Conservation (phyloP, 2,888 invertebrate genomes). For the Ophraella communa region DNA sequence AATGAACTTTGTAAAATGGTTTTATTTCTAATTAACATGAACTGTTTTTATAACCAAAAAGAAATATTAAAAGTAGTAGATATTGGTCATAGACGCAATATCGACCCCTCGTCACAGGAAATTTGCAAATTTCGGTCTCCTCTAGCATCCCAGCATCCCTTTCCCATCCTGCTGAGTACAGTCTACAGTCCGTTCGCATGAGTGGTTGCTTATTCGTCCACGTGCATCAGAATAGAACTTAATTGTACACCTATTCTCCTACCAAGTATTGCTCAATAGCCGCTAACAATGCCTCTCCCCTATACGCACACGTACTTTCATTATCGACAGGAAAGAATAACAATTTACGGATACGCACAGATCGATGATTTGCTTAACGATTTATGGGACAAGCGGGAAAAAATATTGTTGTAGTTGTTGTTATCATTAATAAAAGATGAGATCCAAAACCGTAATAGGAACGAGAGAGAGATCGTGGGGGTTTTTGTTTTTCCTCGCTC, state of each 20-base stretch:
- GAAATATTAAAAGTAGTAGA: background rate
- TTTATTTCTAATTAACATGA: too few relatives aligned
- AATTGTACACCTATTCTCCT: slow-evolving; percentile 51
- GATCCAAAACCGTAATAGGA: slow-evolving; percentile 26
- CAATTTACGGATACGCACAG: slow-evolving; percentile 43
- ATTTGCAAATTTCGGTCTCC: slow-evolving; percentile 25
- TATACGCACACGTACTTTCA: slow-evolving; percentile 34
- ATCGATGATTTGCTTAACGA: slow-evolving; percentile 41
- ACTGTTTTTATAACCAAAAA: too few relatives aligned
- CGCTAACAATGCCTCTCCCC: slow-evolving; percentile 40
- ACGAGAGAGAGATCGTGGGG: too few relatives aligned
- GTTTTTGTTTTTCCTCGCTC: slow-evolving; percentile 23
- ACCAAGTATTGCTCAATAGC: slow-evolving; percentile 37
- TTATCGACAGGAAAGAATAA: slow-evolving; percentile 47
- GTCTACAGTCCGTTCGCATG: slow-evolving; percentile 38
- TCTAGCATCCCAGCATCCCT: slow-evolving; percentile 30
- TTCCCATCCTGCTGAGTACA: too few relatives aligned
- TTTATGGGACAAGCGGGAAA: slow-evolving; percentile 37
- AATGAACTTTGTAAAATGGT: too few relatives aligned
- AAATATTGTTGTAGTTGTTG: slow-evolving; percentile 33
- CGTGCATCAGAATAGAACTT: slow-evolving; percentile 49
- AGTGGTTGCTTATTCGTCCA: slow-evolving; percentile 46
- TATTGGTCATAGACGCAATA: background rate
- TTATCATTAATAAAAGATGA: slow-evolving; percentile 38
- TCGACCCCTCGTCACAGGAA: slow-evolving; percentile 19